Base-by-base conservation (phyloP, 1,140 invertebrate genomes). In the Laupala kohalensis region DNA sequence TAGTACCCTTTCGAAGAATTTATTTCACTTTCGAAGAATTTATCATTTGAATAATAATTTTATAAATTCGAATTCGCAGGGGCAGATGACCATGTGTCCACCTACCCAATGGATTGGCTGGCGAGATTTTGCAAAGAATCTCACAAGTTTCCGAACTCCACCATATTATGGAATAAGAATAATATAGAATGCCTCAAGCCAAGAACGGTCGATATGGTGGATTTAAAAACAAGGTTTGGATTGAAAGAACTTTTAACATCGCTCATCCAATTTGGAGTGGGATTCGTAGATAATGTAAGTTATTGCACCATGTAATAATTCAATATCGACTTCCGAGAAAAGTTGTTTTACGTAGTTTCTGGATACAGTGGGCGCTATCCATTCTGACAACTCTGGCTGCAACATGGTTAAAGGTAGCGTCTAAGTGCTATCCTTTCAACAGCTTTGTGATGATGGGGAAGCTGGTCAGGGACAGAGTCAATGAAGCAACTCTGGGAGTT, bases 191-290 rank as follows among this genome's bases (percentile, higher is more conserved):
- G 71, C 4, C 70, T 76, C 5, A 77, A 79, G 74, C 73, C 82
- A 23, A 73, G 77, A 0, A 76, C 70, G 69, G 71, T 82, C 3
- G 71, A 77, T n/a, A 76, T 79, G 6, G 73, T 81, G 13, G 72
- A 79, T 37, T n/a, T n/a, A n/a, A n/a, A n/a, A n/a, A n/a, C n/a
- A n/a, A n/a, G n/a, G n/a, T n/a, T n/a, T n/a, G n/a, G n/a, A n/a
- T n/a, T 79, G 13, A 77, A 72, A 24, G 69, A 63, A 53, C 79
- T 84, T 27, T 79, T 84, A 53, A 75, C 80, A 67, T 83, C 81
- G 25, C 75, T 85, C 5, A 72, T 83, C 4, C 80, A 80, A 64
- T 82, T 82, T 74, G 83, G 83, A 15, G 77, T 82, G 12, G 83
- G 79, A 25, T 77, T 84, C 25, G 78, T 84, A n/a, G 78, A 78